A percentile compares a stretch with the other conserved stretches of the same genome.
phyloP scores from a whole-genome alignment of 2,113 vertebrate species.

The Melanostigma gelatinosum region DNA sequence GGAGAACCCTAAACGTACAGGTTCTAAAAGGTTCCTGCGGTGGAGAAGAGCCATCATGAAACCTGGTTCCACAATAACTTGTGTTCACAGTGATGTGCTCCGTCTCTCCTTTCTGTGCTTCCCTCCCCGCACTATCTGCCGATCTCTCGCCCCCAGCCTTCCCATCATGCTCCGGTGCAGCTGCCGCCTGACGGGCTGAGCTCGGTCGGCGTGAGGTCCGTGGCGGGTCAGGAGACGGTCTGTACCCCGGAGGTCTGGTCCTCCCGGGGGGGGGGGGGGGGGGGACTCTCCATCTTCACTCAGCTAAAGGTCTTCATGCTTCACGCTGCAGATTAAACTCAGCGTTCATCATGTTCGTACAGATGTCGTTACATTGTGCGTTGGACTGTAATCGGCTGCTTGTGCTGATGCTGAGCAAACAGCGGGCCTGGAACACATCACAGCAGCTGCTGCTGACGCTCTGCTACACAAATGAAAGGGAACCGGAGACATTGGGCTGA shows the following conservation, averaged over 20 bases:
- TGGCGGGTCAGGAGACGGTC: background rate
- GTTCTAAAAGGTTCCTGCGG: background rate
- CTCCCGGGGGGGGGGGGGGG: too few relatives aligned
- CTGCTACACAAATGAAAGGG: background rate
- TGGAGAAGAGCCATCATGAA: background rate
- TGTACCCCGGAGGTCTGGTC: background rate
- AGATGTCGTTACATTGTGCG: background rate
- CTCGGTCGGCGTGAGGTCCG: background rate
- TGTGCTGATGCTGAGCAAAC: background rate
- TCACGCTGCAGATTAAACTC: background rate
- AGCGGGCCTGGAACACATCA: background rate
- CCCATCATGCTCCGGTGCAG: constrained; percentile 4
- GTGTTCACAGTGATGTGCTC: background rate
- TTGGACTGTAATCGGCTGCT: constrained; percentile 5
- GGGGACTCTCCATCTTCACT: background rate
- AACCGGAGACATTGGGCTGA: background rate
- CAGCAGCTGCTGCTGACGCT: background rate
- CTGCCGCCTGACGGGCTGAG: background rate
- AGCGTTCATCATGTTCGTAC: constrained; percentile 18
- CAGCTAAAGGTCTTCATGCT: background rate
- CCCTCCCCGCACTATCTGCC: background rate
- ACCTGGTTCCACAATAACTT: background rate
- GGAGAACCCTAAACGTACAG: too few relatives aligned
- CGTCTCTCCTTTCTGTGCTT: background rate
- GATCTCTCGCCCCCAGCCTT: background rate